phyloP scores from a whole-genome alignment of 1,140 invertebrate genomes.

The Penaeus vannamei region DNA sequence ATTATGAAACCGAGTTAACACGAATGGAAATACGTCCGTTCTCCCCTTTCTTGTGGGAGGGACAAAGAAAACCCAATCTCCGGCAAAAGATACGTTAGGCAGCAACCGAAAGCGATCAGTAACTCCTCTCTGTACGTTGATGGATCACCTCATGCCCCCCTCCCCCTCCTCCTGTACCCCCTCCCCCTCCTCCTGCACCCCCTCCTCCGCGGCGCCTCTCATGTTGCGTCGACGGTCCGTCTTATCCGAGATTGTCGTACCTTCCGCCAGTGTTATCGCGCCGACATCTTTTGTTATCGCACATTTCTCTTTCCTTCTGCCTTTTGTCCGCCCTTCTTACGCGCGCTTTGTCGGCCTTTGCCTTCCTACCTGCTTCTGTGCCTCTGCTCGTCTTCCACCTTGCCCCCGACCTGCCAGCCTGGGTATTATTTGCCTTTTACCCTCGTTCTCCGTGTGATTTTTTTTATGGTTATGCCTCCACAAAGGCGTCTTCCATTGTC shows the following conservation, averaged over 20 bases:
- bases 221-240: no score
- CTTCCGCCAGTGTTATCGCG: no score
- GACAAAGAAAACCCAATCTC: no score
- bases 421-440: background rate
- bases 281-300: no score
- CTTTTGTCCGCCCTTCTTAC: background rate
- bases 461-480: background rate
- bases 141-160: background rate
- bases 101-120: no score
- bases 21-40: no score
- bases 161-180: constrained; percentile 8
- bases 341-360: background rate
- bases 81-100: no score
- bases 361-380: background rate
- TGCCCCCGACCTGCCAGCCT: background rate
- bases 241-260: no score
- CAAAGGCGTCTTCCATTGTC: background rate
- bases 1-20: no score
- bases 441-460: background rate
- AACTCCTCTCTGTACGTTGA: no score
- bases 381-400: background rate
- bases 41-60: no score
- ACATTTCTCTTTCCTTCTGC: background rate
- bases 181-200: background rate
- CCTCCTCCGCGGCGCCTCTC: no score